phyloP scores from a whole-genome alignment of 2,797 vertebrate species.

The Mus minutoides region DNA sequence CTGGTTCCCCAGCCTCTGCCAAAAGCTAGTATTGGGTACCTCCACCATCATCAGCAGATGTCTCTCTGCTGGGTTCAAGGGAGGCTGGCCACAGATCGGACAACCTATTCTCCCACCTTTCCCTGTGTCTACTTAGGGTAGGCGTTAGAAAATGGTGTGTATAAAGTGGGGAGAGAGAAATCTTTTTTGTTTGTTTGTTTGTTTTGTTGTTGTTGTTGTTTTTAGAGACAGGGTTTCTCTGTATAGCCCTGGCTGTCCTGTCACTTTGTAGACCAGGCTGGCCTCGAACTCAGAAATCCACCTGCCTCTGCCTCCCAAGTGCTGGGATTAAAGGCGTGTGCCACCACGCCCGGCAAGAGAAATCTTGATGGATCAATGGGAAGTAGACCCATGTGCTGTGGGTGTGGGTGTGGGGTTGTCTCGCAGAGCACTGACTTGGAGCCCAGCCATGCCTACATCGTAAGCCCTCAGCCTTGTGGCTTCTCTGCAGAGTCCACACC shows the following conservation, averaged over 20 bases:
- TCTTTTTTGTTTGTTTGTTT: too few relatives aligned
- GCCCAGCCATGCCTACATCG: neutral
- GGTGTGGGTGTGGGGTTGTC: neutral
- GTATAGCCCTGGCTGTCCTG: too few relatives aligned
- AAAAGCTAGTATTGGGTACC: neutral
- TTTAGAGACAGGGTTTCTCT: too few relatives aligned
- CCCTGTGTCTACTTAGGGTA: fast-evolving
- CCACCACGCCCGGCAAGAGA: too few relatives aligned
- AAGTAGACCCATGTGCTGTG: neutral
- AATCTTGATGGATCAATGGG: neutral
- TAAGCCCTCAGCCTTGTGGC: neutral
- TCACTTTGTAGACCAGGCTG: too few relatives aligned
- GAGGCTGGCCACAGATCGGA: neutral
- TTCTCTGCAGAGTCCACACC: neutral
- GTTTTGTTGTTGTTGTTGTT: too few relatives aligned
- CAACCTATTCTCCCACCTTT: neutral
- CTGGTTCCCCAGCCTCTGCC: neutral
- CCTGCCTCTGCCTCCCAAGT: too few relatives aligned
- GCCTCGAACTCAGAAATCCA: too few relatives aligned
- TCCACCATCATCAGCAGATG: neutral
- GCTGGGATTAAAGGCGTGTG: too few relatives aligned
- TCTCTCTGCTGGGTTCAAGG: neutral
- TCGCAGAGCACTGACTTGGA: neutral
- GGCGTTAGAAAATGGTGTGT: fast-evolving
- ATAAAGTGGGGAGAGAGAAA: neutral